phyloP scores from a whole-genome alignment of 1,140 invertebrate genomes.

The Physella acuta region DNA sequence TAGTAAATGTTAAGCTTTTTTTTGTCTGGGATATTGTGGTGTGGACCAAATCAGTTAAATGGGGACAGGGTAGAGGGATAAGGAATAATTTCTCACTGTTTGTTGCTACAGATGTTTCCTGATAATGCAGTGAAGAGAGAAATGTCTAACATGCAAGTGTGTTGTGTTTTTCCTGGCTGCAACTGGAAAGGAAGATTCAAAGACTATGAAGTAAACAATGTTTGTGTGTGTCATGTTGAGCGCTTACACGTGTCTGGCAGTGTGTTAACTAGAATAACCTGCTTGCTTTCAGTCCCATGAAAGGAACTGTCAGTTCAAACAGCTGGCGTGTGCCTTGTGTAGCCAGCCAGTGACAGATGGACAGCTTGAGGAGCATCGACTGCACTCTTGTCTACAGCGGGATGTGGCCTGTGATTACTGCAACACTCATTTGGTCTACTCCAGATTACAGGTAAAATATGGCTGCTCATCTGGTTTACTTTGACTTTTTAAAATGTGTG shows the following conservation, averaged over 20 bases:
- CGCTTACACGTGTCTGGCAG: neutral
- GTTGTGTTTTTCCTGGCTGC: constrained; percentile 39
- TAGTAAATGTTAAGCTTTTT: no score
- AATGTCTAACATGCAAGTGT: constrained; percentile 30
- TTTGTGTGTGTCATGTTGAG: neutral
- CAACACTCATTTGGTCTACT: constrained; percentile 28
- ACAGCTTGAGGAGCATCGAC: constrained; percentile 43
- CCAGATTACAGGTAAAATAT: constrained; percentile 24
- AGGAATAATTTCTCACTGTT: no score
- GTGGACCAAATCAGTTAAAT: no score
- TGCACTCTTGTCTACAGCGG: constrained; percentile 44
- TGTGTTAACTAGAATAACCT: no score
- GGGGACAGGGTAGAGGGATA: neutral
- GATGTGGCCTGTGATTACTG: constrained; percentile 48
- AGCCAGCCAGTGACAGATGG: constrained; percentile 34
- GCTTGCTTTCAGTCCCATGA: constrained; percentile 33
- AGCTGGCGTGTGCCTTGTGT: constrained; percentile 46
- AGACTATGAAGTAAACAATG: constrained; percentile 38
- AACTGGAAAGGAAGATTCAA: constrained; percentile 42
- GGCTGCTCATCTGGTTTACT: no score
- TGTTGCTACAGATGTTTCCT: constrained; percentile 40
- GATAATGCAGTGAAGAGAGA: constrained; percentile 47
- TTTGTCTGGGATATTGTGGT: no score
- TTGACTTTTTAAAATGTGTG: no score
- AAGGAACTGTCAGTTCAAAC: constrained; percentile 34